Base-by-base conservation (phyloP, 2,113 vertebrate genomes). In the Casuarius casuarius region DNA sequence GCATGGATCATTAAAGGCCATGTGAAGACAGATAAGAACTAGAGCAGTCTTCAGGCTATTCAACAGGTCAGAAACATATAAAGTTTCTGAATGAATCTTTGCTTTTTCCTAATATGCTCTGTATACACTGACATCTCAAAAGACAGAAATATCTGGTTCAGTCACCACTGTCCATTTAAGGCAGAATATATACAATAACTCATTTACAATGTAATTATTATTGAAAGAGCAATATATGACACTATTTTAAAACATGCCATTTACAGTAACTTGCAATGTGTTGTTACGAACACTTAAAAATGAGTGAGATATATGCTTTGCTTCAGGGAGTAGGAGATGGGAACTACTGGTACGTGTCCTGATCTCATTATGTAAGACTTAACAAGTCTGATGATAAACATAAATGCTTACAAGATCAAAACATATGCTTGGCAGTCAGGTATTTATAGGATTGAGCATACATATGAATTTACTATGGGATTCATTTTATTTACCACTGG, bases 21-120 rank as follows among this genome's bases (percentile, higher is more conserved):
- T 0, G 1, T 31, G 35, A 44, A 88, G 62, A 68, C 1, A 0
- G 28, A 11, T 5, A 75, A 22, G 88, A 84, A 74, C 1, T 7
- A 59, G 16, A 61, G 48, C 58, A 35, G n/a, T 56, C 4, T 71
- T 78, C 65, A 56, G n/a, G 38, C 25, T 67, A 14, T n/a, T 84
- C 68, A 65, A 7, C 16, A 42, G 38, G 15, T 70, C 74, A 67
- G 22, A 65, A 7, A 74, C 1, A 42, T 5, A 21, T 10, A 7
- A 89, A 54, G 3, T 19, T 71, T 38, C 25, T 23, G 18, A 35
- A 38, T 25, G n/a, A 23, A 51, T 8, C 68, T 51, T 11, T 72
- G 23, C 7, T 72, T 49, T 48, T 51, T 23, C n/a, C 48, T 35
- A 38, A n/a, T 35, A n/a, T 52, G 48, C 16, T 38, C n/a, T 26